Percentiles rank a stretch among this genome's conserved stretches.
Conservation (phyloP, 2,113 vertebrate species). For the Bubo bubo region DNA sequence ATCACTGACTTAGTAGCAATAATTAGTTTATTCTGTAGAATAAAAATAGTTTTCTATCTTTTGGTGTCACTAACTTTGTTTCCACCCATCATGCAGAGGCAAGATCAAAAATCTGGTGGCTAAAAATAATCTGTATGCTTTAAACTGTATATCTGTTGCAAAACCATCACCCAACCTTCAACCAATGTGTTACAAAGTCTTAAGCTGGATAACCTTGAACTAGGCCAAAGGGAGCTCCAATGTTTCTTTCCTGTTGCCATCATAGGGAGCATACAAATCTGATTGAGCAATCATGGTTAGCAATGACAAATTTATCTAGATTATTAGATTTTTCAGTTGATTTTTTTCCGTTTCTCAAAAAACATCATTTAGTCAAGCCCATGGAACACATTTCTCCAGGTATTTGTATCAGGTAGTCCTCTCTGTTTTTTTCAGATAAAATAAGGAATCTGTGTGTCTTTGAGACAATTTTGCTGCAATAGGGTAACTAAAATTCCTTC, state of each 20-base stretch:
- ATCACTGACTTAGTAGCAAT: not conserved
- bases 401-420: not conserved
- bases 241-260: not conserved
- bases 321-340: not conserved
- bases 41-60: not conserved
- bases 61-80: not conserved
- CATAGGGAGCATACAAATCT: not conserved
- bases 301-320: not conserved
- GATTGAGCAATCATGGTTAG: not conserved
- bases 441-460: not conserved
- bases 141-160: not conserved
- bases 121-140: not conserved
- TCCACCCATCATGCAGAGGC: not conserved
- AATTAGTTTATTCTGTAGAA: not conserved
- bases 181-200: not conserved
- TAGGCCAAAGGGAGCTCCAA: not conserved
- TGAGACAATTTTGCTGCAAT: not conserved
- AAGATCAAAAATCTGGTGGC: not conserved
- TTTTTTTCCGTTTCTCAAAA: not conserved
- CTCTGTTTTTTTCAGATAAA: not conserved
- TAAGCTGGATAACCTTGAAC: not conserved
- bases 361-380: not conserved
- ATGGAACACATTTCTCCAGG: not conserved
- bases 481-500: not conserved
- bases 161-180: not conserved